Conservation (phyloP, 92 coral and sea anemone genomes). For the Phenganax marumi region DNA sequence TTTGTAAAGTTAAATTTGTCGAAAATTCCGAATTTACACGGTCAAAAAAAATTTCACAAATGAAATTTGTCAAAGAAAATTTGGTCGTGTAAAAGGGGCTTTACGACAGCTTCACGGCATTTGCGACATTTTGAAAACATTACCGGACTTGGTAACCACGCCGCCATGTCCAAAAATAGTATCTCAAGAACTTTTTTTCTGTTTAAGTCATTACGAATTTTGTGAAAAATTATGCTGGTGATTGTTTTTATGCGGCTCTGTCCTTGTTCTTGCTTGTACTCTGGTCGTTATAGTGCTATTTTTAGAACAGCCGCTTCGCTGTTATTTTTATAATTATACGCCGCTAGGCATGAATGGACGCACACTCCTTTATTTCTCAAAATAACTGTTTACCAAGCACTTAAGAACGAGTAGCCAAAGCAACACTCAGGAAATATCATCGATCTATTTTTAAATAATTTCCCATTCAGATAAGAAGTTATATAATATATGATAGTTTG, state of each 20-base stretch:
- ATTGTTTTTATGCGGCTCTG: not conserved
- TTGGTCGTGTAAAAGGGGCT: no score
- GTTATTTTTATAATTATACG: not conserved
- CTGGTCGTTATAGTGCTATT: not conserved
- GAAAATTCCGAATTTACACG: no score
- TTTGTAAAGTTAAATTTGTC: no score
- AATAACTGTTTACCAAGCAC: constrained; percentile 19
- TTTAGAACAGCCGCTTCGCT: not conserved
- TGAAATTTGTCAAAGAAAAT: no score
- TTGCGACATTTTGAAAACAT: no score
- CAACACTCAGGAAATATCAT: not conserved
- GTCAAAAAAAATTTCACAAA: no score
- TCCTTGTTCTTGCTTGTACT: not conserved
- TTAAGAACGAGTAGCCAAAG: constrained; percentile 9
- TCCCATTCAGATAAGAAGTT: not conserved
- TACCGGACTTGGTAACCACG: no score
- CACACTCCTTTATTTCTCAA: not conserved
- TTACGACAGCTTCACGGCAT: no score
- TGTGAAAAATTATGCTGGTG: not conserved
- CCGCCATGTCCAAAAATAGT: no score
- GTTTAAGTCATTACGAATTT: no score
- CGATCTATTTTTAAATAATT: not conserved
- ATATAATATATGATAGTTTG: no score
- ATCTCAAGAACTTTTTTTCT: no score
- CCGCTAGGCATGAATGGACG: not conserved